Evolutionary conservation across 2,113 vertebrate genomes (phyloP).

Genomic region (Nycticebus coucang): DNA sequence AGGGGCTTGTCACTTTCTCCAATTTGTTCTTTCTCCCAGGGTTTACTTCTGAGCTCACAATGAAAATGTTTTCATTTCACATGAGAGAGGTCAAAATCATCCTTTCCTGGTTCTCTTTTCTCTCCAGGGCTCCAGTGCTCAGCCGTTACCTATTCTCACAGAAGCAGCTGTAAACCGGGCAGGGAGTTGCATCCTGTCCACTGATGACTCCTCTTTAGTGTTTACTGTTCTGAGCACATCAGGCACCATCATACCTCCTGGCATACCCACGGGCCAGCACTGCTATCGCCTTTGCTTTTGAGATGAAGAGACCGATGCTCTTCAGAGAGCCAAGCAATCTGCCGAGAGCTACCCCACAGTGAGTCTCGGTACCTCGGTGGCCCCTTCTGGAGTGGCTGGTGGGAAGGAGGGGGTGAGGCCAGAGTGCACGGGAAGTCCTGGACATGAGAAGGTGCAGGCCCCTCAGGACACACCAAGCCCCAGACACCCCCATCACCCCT

Average conservation of each 20-base stretch:
- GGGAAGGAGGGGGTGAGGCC: not conserved
- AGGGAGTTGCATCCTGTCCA: not conserved
- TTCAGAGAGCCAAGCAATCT: not conserved
- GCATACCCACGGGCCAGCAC: not conserved
- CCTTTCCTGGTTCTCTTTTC: not conserved
- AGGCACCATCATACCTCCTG: not conserved
- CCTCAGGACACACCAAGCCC: accelerated
- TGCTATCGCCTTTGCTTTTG: not conserved
- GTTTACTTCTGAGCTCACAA: not conserved
- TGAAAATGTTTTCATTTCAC: not conserved
- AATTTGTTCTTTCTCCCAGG: not conserved
- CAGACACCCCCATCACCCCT: accelerated
- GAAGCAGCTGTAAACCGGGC: not conserved
- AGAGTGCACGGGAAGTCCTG: no score
- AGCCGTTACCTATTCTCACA: no score
- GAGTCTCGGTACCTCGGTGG: accelerated
- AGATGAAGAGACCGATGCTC: not conserved
- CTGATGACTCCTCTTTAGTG: not conserved
- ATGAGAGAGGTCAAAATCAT: not conserved
- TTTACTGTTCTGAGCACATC: no score
- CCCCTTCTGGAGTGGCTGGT: no score
- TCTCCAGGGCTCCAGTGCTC: no score
- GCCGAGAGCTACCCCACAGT: accelerated
- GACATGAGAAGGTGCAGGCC: not conserved
- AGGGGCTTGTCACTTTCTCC: not conserved